Evolutionary conservation across 2,797 vertebrate species (phyloP).

Genomic region (Eulemur coronatus): DNA sequence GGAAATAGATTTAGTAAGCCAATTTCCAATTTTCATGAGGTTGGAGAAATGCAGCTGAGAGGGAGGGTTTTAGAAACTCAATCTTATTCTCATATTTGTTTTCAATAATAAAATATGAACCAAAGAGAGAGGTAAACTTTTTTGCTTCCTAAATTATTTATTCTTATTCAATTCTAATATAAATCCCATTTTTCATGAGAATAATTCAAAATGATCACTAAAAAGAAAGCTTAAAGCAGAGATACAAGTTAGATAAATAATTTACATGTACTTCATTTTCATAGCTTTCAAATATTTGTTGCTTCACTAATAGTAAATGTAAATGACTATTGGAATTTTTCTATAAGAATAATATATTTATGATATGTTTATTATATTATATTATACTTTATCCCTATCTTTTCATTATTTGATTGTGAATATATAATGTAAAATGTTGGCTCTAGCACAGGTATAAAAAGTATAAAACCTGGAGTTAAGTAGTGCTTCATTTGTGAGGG

Average conservation of each 20-base stretch:
- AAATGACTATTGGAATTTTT: not conserved
- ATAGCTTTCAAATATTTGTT: not conserved
- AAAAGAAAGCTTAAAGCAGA: not conserved
- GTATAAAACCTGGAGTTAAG: not conserved
- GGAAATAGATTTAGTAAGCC: not conserved
- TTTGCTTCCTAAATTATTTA: not conserved
- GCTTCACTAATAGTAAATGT: not conserved
- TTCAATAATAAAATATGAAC: not conserved
- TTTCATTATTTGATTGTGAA: not conserved
- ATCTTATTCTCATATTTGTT: not conserved
- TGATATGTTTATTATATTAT: not conserved
- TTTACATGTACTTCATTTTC: not conserved
- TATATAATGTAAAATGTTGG: not conserved
- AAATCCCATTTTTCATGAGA: not conserved
- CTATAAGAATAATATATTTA: not conserved
- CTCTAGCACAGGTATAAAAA: not conserved
- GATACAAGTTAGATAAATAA: not conserved
- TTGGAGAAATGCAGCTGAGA: rapidly evolving
- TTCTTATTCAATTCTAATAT: not conserved
- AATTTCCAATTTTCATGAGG: not conserved
- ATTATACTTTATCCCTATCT: not conserved
- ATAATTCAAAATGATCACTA: not conserved
- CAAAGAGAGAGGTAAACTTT: not conserved
- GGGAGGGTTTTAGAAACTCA: not conserved
- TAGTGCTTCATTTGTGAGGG: not conserved